phyloP scores from a whole-genome alignment of 2,113 vertebrate species.

The Mesoclemmys tuberculata region DNA sequence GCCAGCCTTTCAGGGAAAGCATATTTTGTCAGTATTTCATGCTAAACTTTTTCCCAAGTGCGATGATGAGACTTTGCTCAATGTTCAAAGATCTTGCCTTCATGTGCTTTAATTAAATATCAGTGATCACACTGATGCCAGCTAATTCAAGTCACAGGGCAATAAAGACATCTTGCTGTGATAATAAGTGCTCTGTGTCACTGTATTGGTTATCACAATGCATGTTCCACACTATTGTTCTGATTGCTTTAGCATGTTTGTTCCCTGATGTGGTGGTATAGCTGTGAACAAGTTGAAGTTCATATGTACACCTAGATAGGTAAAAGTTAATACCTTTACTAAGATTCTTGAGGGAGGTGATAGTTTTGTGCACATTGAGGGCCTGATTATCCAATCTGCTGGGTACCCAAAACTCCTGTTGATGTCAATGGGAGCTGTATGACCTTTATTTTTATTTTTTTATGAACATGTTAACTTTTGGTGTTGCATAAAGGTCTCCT shows the following conservation, averaged over 20 bases:
- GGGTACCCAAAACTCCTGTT: fast-evolving
- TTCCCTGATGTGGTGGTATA: neutral
- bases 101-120: neutral
- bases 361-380: neutral
- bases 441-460: neutral
- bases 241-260: neutral
- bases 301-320: fast-evolving
- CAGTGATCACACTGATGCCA: neutral
- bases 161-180: neutral
- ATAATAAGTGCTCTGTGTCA: neutral
- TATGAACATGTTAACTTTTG: neutral
- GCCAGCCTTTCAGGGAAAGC: neutral
- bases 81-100: neutral
- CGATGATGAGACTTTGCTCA: neutral
- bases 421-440: fast-evolving
- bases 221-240: fast-evolving
- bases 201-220: too few relatives aligned
- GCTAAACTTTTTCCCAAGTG: neutral
- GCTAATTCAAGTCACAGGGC: neutral
- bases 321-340: fast-evolving
- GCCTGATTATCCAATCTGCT: fast-evolving
- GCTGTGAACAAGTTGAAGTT: fast-evolving
- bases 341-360: neutral
- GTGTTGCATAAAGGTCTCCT: neutral
- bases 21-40: neutral